These are phyloP conservation scores for Cairina moschata DNA, from an alignment of 2,113 vertebrate genomes.

Conservation along the genomic window DNA sequence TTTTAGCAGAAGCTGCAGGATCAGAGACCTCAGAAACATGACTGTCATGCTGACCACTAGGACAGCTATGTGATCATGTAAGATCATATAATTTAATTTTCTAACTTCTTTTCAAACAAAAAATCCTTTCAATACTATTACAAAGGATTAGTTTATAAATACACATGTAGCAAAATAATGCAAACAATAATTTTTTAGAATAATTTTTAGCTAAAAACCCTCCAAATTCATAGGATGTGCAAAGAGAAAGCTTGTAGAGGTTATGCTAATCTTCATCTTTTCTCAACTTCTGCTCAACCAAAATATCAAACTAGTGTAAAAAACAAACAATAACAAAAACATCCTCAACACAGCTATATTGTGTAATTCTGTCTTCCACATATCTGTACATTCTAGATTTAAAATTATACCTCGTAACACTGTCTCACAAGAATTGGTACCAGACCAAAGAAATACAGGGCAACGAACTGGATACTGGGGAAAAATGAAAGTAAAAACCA, in stretches of 20 bases:
- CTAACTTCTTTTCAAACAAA: background rate
- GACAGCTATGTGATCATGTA: background rate
- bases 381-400: background rate
- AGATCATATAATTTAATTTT: background rate
- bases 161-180: background rate
- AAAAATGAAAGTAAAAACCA: background rate
- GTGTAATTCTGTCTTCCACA: background rate
- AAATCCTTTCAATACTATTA: background rate
- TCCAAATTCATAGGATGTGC: rapidly evolving
- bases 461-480: background rate
- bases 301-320: background rate
- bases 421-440: background rate
- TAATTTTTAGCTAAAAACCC: background rate
- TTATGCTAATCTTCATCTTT: background rate
- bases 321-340: background rate
- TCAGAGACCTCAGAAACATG: background rate
- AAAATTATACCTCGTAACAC: background rate
- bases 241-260: background rate
- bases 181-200: background rate
- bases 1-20: background rate
- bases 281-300: background rate
- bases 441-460: background rate
- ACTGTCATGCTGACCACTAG: background rate
- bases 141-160: background rate
- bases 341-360: background rate